A percentile compares a stretch with the other conserved stretches of the same genome.
These are phyloP conservation scores for Tinea trinotella DNA, from an alignment of 2,888 invertebrate species.

Conservation along the genomic window DNA sequence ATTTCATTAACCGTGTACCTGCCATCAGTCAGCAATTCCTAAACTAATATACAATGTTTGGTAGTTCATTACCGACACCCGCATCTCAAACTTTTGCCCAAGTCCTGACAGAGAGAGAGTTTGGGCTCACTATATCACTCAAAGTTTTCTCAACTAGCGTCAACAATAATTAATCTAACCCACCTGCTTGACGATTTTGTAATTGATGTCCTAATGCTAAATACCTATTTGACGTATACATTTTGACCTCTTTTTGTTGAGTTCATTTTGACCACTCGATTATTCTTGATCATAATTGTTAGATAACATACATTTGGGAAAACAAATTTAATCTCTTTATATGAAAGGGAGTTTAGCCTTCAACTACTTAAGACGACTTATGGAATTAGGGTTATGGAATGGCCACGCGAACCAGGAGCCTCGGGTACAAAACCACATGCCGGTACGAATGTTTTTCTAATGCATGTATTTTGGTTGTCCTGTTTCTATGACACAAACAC, in stretches of 20 bases:
- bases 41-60: constrained; percentile 9
- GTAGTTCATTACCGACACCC: constrained; percentile 15
- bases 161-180: constrained; percentile 16
- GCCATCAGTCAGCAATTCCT: not conserved
- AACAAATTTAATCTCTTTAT: too few relatives aligned
- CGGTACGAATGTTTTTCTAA: too few relatives aligned
- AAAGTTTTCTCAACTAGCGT: constrained; percentile 12
- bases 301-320: too few relatives aligned
- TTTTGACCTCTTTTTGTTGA: not conserved
- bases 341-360: too few relatives aligned
- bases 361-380: too few relatives aligned
- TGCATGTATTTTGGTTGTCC: too few relatives aligned
- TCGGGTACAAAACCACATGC: too few relatives aligned
- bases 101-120: constrained; percentile 11
- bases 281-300: too few relatives aligned
- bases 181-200: constrained; percentile 12
- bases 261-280: too few relatives aligned
- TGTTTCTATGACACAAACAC: too few relatives aligned
- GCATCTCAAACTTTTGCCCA: constrained; percentile 8
- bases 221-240: not conserved
- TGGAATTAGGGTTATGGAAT: too few relatives aligned
- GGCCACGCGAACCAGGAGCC: too few relatives aligned
- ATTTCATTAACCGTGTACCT: not conserved
- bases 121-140: constrained; percentile 12
- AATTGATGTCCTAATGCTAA: constrained; percentile 2